These are phyloP conservation scores for Vannuccia rotundouncinata DNA, from an alignment of 2,888 invertebrate species.

Conservation along the genomic window DNA sequence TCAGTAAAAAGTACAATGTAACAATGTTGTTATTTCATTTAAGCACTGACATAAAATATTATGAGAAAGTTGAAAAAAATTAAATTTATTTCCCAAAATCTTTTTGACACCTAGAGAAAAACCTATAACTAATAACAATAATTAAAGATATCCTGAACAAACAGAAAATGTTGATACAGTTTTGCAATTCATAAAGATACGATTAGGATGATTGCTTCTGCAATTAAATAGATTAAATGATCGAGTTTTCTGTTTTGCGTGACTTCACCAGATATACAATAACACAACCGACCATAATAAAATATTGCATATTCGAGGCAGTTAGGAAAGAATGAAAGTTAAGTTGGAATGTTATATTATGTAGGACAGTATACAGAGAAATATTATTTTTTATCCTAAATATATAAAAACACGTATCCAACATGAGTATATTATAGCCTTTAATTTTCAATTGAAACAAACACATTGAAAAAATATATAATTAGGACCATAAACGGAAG, in stretches of 20 bases:
- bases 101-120: neutral
- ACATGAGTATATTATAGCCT: no score
- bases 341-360: neutral
- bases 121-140: neutral
- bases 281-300: neutral
- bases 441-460: no score
- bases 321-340: neutral
- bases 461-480: neutral
- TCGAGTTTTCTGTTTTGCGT: neutral
- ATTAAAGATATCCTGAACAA: neutral
- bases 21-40: no score
- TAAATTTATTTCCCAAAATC: no score
- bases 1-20: no score
- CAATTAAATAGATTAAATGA: neutral
- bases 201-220: neutral
- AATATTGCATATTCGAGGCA: neutral
- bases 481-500: neutral
- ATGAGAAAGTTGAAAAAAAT: no score
- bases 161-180: neutral
- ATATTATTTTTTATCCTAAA: neutral
- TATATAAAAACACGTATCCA: no score
- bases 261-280: neutral
- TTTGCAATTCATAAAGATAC: neutral
- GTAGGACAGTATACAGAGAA: no score
- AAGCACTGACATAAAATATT: no score